Evolutionary conservation across 2,113 vertebrate genomes (phyloP), one percentile per base, ranked within the genome.

Genomic region (Bufo gargarizans): DNA sequence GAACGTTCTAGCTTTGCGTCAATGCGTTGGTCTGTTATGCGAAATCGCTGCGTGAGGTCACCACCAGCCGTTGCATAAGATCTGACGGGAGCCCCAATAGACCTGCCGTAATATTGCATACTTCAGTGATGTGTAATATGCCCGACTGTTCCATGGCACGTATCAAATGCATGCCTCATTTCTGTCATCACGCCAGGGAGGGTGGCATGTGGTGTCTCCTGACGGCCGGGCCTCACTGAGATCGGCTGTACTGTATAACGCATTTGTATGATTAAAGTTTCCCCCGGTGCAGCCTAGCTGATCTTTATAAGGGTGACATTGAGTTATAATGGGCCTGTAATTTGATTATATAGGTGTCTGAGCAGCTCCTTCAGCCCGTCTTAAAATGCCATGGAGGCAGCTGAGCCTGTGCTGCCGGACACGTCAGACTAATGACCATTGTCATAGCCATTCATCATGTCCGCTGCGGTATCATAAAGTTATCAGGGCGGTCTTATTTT

Each of bases 361-460:
- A 80, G n/a, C 55, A 80, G 50, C n/a, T 79, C 22, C 76, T 4
- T 50, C 47, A n/a, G 49, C 20, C 47, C 47, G 19, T 56, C 77
- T 78, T 78, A 78, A n/a, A 78, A 56, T 56, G 50, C 50, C 49
- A 56, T 56, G 20, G 3, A 22, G 77, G 49, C 49, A 22, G 77
- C 77, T 55, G 76, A 53, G 47, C 76, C 74, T 77, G 20, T 7
- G 19, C 50, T 0, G 49, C 50, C 77, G 77, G 79, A 82, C 80
- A 58, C 58, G 49, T 82, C 79, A 82, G 43, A 82, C 43, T 82
- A 82, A 63, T 82, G 80, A 65, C 80, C 80, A 82, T 65, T 49
- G 80, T 82, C 59, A 63, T 63, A 82, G 80, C 58, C 59, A 82
- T 63, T 47, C 45, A 65, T 82, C 80, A 82, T 20, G 59, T 49